Evolutionary conservation across 2,113 vertebrate genomes (phyloP).

Genomic region (Tenrec ecaudatus): DNA sequence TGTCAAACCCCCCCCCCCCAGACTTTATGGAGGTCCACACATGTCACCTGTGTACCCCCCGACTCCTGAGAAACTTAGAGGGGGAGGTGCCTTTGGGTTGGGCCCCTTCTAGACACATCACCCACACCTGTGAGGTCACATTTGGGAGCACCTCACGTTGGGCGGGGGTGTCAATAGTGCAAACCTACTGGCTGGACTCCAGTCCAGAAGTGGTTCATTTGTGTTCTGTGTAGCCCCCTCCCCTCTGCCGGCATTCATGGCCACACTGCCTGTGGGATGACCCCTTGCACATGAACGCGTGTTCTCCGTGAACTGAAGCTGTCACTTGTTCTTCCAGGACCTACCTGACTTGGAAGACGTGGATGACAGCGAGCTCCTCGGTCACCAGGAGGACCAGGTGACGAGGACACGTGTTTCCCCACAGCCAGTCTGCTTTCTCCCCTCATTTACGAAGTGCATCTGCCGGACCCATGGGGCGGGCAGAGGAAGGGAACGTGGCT

Average conservation of each 20-base stretch:
- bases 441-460: too few relatives aligned
- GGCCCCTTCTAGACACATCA: not conserved
- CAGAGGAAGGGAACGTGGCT: not conserved
- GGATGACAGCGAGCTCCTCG: conserved; percentile 21
- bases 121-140: not conserved
- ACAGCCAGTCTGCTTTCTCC: accelerated
- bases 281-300: not conserved
- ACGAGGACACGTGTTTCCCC: not conserved
- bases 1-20: not conserved
- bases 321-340: conserved; percentile 86
- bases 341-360: conserved; percentile 94
- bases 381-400: conserved; percentile 48
- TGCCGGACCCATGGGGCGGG: not conserved
- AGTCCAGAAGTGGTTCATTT: not conserved
- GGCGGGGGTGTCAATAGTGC: accelerated
- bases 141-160: not conserved
- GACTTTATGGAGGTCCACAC: not conserved
- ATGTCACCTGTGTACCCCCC: too few relatives aligned
- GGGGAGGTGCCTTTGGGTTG: not conserved
- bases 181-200: not conserved
- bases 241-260: accelerated
- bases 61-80: not conserved
- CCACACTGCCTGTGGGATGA: too few relatives aligned
- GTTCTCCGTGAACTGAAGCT: not conserved
- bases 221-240: not conserved